A percentile compares a stretch with the other conserved stretches of the same genome.
Evolutionary conservation across 2,113 vertebrate species (phyloP).

Genomic region (Hippoglossus stenolepis): DNA sequence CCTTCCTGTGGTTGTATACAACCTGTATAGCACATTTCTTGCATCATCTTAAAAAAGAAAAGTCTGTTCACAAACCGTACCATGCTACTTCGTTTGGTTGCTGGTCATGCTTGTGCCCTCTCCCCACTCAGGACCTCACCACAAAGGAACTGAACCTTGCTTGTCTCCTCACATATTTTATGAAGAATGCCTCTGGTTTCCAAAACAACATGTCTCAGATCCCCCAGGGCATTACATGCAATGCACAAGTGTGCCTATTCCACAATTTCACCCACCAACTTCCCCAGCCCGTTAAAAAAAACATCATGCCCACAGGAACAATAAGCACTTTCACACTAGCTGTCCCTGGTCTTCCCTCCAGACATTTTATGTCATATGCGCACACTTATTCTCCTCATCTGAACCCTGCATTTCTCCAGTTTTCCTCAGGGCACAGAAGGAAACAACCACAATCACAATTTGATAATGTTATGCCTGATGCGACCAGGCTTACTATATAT

Average conservation of each 20-base stretch:
- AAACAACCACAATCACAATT: conserved; percentile 13
- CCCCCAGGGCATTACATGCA: conserved; percentile 39
- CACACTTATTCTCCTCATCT: conserved; percentile 55
- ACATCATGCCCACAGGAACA: conserved; percentile 43
- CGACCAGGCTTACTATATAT: not conserved
- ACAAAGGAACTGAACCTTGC: conserved; percentile 20
- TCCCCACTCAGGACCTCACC: conserved; percentile 7
- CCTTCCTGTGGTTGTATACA: not conserved
- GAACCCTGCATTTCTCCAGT: conserved; percentile 21
- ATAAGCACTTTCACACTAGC: conserved; percentile 42
- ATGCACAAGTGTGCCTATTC: conserved; percentile 20
- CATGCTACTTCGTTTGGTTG: conserved; percentile 19
- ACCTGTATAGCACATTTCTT: not conserved
- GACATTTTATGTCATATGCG: conserved; percentile 58
- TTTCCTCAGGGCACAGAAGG: conserved; percentile 30
- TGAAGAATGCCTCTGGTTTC: conserved; percentile 27
- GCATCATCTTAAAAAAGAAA: not conserved
- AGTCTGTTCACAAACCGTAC: conserved; percentile 16
- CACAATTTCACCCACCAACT: conserved; percentile 15
- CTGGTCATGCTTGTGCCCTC: not conserved
- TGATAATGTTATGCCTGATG: conserved; percentile 16
- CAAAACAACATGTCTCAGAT: conserved; percentile 36
- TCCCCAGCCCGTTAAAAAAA: conserved; percentile 43
- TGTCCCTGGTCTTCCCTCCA: conserved; percentile 50
- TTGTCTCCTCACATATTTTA: conserved; percentile 52